These are phyloP conservation scores for Osmoderma eremita DNA, from an alignment of 2,888 invertebrate genomes.

Conservation along the genomic window DNA sequence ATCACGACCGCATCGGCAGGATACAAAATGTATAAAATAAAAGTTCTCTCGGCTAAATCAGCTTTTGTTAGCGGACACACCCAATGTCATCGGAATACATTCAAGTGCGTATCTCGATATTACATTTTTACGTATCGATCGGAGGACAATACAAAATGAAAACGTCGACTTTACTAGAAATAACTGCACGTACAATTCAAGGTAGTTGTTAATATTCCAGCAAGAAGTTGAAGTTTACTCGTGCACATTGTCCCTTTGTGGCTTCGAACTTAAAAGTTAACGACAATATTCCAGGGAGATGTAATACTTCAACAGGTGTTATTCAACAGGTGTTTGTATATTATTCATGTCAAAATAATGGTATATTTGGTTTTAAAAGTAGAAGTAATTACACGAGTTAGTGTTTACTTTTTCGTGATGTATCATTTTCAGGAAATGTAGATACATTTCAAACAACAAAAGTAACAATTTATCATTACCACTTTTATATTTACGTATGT, in stretches of 20 bases:
- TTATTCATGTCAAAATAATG: constrained; percentile 3
- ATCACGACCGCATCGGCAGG: constrained; percentile 7
- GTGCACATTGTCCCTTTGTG: neutral
- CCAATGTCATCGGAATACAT: constrained; percentile 1
- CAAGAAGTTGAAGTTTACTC: neutral
- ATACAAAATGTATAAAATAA: constrained; percentile 19
- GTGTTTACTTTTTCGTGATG: too few species aligned
- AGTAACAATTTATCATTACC: too few species aligned
- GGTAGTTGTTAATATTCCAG: constrained; percentile 33
- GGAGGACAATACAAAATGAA: constrained; percentile 10
- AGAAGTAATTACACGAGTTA: too few species aligned
- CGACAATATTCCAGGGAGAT: neutral
- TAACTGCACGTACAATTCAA: constrained; percentile 27
- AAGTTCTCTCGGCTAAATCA: constrained; percentile 22
- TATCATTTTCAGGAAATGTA: too few species aligned
- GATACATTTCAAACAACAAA: too few species aligned
- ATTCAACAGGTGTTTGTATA: constrained; percentile 7
- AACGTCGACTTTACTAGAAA: constrained; percentile 19
- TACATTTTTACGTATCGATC: constrained; percentile 22
- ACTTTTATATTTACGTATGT: too few species aligned
- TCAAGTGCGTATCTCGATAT: neutral
- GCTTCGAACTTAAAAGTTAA: constrained; percentile 27
- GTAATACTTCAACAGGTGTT: constrained; percentile 13
- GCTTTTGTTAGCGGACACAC: constrained; percentile 25
- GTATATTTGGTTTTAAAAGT: too few species aligned